phyloP scores from a whole-genome alignment of 2,888 invertebrate genomes.

The Oxyscelio sp. region DNA sequence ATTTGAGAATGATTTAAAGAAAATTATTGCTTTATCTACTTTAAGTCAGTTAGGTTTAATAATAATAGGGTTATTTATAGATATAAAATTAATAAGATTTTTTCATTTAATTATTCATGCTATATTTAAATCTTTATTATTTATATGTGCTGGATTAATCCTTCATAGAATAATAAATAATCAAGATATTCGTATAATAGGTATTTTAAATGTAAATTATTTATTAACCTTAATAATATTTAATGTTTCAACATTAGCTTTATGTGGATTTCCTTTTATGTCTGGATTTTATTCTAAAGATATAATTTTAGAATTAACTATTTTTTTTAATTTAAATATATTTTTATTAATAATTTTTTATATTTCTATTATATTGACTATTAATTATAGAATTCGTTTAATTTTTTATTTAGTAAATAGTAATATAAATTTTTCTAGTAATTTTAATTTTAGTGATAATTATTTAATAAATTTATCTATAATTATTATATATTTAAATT shows the following conservation, averaged over 20 bases:
- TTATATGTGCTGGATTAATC: slow-evolving; percentile 92
- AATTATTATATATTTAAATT: slow-evolving; percentile 73
- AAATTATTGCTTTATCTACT: slow-evolving; percentile 94
- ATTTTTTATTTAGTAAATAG: slow-evolving; percentile 72
- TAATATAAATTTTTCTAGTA: slow-evolving; percentile 44
- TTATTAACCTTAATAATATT: slow-evolving; percentile 90
- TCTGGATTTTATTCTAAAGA: slow-evolving; percentile 90
- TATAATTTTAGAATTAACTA: slow-evolving; percentile 87
- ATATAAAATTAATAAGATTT: slow-evolving; percentile 90
- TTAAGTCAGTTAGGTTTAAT: slow-evolving; percentile 93
- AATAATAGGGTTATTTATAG: slow-evolving; percentile 91
- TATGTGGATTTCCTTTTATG: slow-evolving; percentile 91
- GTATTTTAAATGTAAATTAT: slow-evolving; percentile 85
- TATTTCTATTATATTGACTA: slow-evolving; percentile 81
- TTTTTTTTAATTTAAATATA: slow-evolving; percentile 79
- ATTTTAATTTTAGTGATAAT: slow-evolving; percentile 49
- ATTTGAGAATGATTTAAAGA: slow-evolving; percentile 92
- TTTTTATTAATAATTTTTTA: slow-evolving; percentile 62
- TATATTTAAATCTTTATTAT: slow-evolving; percentile 93
- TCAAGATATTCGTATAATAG: slow-evolving; percentile 92
- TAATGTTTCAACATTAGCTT: slow-evolving; percentile 90
- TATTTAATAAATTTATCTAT: slow-evolving; percentile 73
- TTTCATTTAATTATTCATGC: slow-evolving; percentile 93
- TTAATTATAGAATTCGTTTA: slow-evolving; percentile 79
- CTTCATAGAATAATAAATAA: slow-evolving; percentile 91